phyloP scores from a whole-genome alignment of 2,888 invertebrate species.

The Nineta flava region DNA sequence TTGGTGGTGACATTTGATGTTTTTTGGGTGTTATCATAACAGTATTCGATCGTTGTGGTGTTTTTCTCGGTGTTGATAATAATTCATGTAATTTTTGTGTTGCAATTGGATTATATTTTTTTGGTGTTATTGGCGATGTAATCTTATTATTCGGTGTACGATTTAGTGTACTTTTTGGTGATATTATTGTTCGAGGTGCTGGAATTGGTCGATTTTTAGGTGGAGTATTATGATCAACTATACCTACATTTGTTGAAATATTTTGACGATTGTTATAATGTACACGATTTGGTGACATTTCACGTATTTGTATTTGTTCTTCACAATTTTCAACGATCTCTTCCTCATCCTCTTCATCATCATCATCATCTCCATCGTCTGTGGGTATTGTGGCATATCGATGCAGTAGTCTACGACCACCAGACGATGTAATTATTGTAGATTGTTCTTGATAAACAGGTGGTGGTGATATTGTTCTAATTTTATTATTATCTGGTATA shows the following conservation, averaged over 20 bases:
- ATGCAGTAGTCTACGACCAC: background rate
- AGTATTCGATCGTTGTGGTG: conserved; percentile 29
- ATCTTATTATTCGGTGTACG: conserved; percentile 12
- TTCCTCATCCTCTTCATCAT: conserved; percentile 21
- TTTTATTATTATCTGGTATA: background rate
- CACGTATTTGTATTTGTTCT: background rate
- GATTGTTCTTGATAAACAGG: background rate
- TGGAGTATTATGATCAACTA: conserved; percentile 15
- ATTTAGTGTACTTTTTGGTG: conserved; percentile 8
- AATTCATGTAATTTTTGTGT: conserved; percentile 64
- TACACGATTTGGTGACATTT: conserved; percentile 2
- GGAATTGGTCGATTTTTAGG: conserved; percentile 5
- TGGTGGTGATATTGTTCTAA: background rate
- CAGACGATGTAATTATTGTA: background rate
- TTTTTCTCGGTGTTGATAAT: conserved; percentile 45
- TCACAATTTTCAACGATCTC: background rate
- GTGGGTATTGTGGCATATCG: conserved; percentile 27
- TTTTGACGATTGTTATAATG: background rate
- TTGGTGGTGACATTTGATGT: conserved; percentile 14
- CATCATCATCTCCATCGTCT: conserved; percentile 33
- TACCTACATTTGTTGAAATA: background rate
- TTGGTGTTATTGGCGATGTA: conserved; percentile 28
- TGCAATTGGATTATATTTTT: conserved; percentile 43
- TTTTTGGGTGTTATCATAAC: conserved; percentile 14
- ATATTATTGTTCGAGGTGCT: conserved; percentile 7